Conservation (phyloP, 2,888 invertebrate genomes). For the Scaeva pyrastri region DNA sequence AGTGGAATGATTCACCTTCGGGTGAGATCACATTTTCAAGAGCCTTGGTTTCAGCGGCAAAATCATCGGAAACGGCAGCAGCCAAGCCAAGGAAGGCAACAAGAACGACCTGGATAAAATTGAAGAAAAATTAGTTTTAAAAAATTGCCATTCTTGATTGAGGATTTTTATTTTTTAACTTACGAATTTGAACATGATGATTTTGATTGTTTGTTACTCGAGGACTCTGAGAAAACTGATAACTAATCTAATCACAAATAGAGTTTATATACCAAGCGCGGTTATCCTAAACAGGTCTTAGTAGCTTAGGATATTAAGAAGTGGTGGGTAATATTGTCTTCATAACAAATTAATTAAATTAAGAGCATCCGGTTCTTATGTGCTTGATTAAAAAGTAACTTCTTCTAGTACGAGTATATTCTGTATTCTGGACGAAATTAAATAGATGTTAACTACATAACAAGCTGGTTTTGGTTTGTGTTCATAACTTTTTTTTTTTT, state of each 20-base stretch:
- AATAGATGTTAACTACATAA: too few relatives aligned
- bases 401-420: too few relatives aligned
- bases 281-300: background rate
- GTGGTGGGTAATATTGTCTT: background rate
- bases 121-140: too few relatives aligned
- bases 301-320: too few relatives aligned
- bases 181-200: slow-evolving; percentile 37
- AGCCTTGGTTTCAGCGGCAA: slow-evolving; percentile 81
- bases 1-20: slow-evolving; percentile 84
- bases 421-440: too few relatives aligned
- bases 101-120: slow-evolving; percentile 2
- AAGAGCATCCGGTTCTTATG: background rate
- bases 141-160: too few relatives aligned
- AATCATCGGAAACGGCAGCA: slow-evolving; percentile 81
- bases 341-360: background rate
- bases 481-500: too few relatives aligned
- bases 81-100: slow-evolving; percentile 79
- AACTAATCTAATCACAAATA: background rate
- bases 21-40: slow-evolving; percentile 81
- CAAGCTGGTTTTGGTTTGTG: background rate
- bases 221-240: slow-evolving; percentile 33
- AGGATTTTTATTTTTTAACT: background rate
- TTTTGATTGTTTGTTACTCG: slow-evolving; percentile 17
- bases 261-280: background rate
- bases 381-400: background rate